phyloP scores from a whole-genome alignment of 2,113 vertebrate genomes.

The Gambusia holbrooki region DNA sequence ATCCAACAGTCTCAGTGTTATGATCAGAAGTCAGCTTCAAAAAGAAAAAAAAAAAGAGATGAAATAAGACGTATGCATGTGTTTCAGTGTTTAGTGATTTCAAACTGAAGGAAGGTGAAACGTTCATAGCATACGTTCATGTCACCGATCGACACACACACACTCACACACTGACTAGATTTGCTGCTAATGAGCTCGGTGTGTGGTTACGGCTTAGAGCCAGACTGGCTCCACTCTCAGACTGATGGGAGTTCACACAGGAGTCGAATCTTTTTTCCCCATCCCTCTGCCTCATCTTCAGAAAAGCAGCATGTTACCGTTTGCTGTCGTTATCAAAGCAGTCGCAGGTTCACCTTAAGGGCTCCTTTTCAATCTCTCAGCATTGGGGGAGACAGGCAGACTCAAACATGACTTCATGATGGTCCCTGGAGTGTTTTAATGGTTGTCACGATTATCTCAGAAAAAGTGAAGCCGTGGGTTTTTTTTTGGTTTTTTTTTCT shows the following conservation, averaged over 20 bases:
- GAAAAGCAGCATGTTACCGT: slow-evolving; percentile 47
- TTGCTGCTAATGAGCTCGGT: slow-evolving; percentile 72
- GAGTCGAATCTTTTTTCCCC: slow-evolving; percentile 64
- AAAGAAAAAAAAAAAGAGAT: slow-evolving; percentile 35
- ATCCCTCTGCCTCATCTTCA: slow-evolving; percentile 51
- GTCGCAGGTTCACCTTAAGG: slow-evolving; percentile 57
- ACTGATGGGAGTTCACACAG: slow-evolving; percentile 73
- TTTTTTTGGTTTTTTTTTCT: slow-evolving; percentile 46
- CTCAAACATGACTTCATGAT: slow-evolving; percentile 41
- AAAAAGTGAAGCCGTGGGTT: slow-evolving; percentile 6
- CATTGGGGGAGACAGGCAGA: slow-evolving; percentile 48
- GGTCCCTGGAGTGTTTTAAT: slow-evolving; percentile 49
- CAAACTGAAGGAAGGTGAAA: slow-evolving; percentile 40
- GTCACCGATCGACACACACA: slow-evolving; percentile 30
- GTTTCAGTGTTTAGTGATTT: slow-evolving; percentile 37
- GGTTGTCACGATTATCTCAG: slow-evolving; percentile 53
- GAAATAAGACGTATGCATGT: slow-evolving; percentile 31
- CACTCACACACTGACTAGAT: slow-evolving; percentile 39
- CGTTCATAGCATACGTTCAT: slow-evolving; percentile 30
- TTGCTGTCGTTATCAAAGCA: slow-evolving; percentile 68
- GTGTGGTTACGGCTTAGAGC: slow-evolving; percentile 62
- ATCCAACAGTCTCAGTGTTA: slow-evolving; percentile 46
- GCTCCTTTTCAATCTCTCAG: slow-evolving; percentile 45
- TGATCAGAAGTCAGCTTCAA: slow-evolving; percentile 31
- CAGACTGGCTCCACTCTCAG: slow-evolving; percentile 61